Evolutionary conservation across 1,140 invertebrate genomes (phyloP), one percentile per base, ranked within the genome.

Genomic region (Drosophila teissieri): DNA sequence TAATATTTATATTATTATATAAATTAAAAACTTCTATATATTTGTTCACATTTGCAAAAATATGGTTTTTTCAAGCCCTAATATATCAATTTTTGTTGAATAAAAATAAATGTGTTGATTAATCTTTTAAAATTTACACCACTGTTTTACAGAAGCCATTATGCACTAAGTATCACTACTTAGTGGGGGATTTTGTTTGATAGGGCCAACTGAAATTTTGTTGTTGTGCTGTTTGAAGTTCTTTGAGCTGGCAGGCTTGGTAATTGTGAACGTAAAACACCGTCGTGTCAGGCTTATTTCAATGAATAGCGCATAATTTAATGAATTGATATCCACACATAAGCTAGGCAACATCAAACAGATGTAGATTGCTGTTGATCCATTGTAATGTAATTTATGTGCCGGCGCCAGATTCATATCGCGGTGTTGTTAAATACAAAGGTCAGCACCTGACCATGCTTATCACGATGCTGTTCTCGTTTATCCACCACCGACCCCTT

Each of bases 121-220:
- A 42, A 19, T 11, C 24, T 22, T 46, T 39, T 14, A 39, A 48
- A 19, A 17, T 36, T n/a, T 6, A 7, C 15, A 24, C 57, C 78
- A 86, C 74, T 48, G 83, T 88, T 62, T 48, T 31, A 12, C 4
- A 34, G 57, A 63, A 49, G 75, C 84, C 79, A 80, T 88, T 88
- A 88, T 83, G 83, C 68, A 76, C 76, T 88, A 86, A 88, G 83
- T 77, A 83, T 67, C 40, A 67, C 79, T 86, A 88, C 83, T 86
- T 86, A 86, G 72, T 67, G 75, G 70, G 67, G 72, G 79, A 88
- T 88, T 86, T 86, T 88, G 83, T 86, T 86, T 86, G 70, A 73
- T 83, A 62, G 63, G 48, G 63, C 60, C 63, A 60, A 48, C 42
- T 53, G 46, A 49, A 19, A 19, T 19, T 19, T 19, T 19, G 19